phyloP scores from a whole-genome alignment of 92 coral and sea anemone species.

The Porites evermanni region DNA sequence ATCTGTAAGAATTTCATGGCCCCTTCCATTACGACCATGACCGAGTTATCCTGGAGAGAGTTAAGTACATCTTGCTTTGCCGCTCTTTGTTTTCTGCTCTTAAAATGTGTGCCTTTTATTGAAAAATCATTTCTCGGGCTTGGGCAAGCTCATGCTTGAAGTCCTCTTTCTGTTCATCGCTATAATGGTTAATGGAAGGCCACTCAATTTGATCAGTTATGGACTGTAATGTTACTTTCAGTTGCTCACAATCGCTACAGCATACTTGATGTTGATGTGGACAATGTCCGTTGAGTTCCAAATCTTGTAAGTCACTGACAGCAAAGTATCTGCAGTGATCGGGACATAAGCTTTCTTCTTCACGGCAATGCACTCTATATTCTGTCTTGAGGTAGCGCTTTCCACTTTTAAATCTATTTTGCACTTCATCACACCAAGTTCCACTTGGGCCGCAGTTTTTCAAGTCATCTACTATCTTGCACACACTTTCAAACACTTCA shows the following conservation, averaged over 20 bases:
- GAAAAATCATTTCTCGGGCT: slow-evolving; percentile 44
- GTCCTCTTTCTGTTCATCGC: neutral
- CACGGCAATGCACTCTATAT: no score
- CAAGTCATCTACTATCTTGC: slow-evolving; percentile 55
- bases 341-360: no score
- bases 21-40: slow-evolving; percentile 53
- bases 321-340: no score
- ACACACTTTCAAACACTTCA: slow-evolving; percentile 55
- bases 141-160: slow-evolving; percentile 46
- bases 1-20: slow-evolving; percentile 37
- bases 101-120: slow-evolving; percentile 69
- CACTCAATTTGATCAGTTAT: no score
- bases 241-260: no score
- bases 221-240: no score
- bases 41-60: neutral
- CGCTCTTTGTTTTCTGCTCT: slow-evolving; percentile 65
- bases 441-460: slow-evolving; percentile 49
- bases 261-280: no score
- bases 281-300: no score
- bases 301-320: no score
- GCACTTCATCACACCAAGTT: slow-evolving; percentile 52
- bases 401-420: slow-evolving; percentile 46
- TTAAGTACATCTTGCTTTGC: slow-evolving; percentile 54
- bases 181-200: no score
- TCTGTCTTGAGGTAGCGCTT: no score